Evolutionary conservation across 2,113 vertebrate species (phyloP).

Genomic region (Rhinogobius similis): DNA sequence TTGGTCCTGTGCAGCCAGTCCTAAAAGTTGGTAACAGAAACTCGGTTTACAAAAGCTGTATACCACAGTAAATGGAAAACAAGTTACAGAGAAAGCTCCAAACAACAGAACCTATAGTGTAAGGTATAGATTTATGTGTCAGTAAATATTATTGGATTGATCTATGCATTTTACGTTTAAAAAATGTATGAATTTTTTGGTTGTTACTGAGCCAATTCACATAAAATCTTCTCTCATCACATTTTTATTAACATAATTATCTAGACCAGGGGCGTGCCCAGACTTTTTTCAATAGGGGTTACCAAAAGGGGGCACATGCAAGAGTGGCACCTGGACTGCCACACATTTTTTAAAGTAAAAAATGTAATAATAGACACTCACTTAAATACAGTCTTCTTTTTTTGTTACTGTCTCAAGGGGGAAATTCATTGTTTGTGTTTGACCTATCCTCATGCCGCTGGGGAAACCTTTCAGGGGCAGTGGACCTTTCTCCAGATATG

Average conservation of each 20-base stretch:
- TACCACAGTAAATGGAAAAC: not conserved
- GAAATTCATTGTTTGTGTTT: too few relatives aligned
- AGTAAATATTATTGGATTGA: not conserved
- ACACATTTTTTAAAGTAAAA: not conserved
- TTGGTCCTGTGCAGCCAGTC: not conserved
- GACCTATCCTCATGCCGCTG: too few relatives aligned
- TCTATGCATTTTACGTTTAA: not conserved
- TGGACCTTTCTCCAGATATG: too few relatives aligned
- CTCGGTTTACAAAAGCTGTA: not conserved
- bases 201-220: not conserved
- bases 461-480: too few relatives aligned
- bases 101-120: not conserved
- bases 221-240: not conserved
- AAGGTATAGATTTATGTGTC: not conserved
- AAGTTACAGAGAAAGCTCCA: not conserved
- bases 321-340: too few relatives aligned
- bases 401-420: too few relatives aligned
- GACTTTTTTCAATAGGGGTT: too few relatives aligned
- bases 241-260: too few relatives aligned
- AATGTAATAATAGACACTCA: not conserved
- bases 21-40: constrained; percentile 2
- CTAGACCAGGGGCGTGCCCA: not conserved
- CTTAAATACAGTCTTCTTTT: too few relatives aligned
- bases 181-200: not conserved
- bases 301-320: too few relatives aligned